phyloP scores from a whole-genome alignment of 1,140 invertebrate genomes.

The Paraescarpia echinospica region DNA sequence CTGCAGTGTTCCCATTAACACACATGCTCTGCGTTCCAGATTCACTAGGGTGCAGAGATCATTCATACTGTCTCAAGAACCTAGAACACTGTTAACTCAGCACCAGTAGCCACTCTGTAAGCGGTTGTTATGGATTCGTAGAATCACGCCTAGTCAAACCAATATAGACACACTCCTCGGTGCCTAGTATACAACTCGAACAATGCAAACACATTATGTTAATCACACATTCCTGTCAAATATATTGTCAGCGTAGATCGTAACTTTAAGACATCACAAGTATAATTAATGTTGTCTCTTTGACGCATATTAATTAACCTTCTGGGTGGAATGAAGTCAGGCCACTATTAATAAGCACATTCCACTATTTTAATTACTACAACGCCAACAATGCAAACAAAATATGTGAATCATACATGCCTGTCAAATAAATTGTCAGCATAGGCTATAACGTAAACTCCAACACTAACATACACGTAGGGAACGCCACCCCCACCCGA shows the following conservation, averaged over 20 bases:
- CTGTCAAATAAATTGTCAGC: not conserved
- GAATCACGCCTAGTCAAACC: not conserved
- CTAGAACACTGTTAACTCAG: too few relatives aligned
- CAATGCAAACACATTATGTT: not conserved
- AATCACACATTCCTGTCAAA: not conserved
- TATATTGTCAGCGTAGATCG: not conserved
- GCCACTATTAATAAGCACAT: too few relatives aligned
- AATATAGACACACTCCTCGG: not conserved
- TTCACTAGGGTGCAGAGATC: not conserved
- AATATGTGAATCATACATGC: not conserved
- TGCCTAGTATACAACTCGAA: not conserved
- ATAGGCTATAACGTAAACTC: too few relatives aligned
- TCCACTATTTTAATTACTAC: too few relatives aligned
- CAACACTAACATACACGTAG: too few relatives aligned
- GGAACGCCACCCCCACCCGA: too few relatives aligned
- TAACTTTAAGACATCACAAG: too few relatives aligned
- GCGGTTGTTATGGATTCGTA: not conserved
- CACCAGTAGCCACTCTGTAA: not conserved
- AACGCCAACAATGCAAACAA: too few relatives aligned
- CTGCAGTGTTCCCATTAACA: not conserved
- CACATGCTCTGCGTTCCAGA: not conserved
- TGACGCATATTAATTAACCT: too few relatives aligned
- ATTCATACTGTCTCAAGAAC: not conserved
- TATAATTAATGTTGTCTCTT: too few relatives aligned
- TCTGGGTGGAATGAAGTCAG: too few relatives aligned